These are phyloP conservation scores for Malaclemys terrapin DNA, from an alignment of 2,113 vertebrate species.

Conservation along the genomic window DNA sequence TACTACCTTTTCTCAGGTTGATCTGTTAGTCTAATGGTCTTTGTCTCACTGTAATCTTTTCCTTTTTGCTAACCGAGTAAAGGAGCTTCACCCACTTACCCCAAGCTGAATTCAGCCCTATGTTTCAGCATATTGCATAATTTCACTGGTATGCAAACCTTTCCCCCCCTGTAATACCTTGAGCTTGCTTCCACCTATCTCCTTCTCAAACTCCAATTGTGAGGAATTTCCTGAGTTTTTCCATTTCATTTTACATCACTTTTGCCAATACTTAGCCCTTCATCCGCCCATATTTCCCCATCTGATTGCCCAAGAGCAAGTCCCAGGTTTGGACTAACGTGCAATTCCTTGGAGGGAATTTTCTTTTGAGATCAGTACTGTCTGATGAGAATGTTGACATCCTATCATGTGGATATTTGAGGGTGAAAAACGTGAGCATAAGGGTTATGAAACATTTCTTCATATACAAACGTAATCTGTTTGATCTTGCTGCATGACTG, in stretches of 20 bases:
- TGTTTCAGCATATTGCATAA: background rate
- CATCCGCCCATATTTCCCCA: background rate
- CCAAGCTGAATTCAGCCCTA: background rate
- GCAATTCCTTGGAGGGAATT: background rate
- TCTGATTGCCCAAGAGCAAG: background rate
- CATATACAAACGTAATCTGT: background rate
- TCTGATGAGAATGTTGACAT: background rate
- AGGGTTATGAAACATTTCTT: background rate
- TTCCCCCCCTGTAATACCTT: background rate
- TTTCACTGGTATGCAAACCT: background rate
- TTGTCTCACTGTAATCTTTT: background rate
- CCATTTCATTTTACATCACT: background rate
- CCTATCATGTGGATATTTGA: background rate
- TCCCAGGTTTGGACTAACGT: fast-evolving
- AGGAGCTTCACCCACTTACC: background rate
- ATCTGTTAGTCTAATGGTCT: background rate
- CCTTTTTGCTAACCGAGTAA: background rate
- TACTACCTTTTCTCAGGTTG: background rate
- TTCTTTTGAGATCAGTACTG: background rate
- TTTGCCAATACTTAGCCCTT: background rate
- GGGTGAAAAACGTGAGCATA: background rate
- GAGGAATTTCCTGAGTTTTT: background rate
- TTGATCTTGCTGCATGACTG: background rate
- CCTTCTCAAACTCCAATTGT: too few species aligned
- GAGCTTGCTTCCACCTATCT: background rate